These are phyloP conservation scores for Pseudanteris insignis DNA, from an alignment of 2,888 invertebrate species.

Conservation along the genomic window DNA sequence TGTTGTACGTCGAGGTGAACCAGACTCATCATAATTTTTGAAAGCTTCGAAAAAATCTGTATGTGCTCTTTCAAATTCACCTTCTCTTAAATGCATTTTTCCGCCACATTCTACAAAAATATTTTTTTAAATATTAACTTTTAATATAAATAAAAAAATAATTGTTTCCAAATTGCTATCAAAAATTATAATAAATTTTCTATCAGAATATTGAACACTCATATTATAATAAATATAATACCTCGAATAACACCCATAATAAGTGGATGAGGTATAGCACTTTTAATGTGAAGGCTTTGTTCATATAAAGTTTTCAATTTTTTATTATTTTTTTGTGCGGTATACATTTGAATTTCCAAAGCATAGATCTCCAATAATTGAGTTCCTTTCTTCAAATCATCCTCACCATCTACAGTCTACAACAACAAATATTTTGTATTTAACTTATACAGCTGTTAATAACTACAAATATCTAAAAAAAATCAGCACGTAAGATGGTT, in stretches of 20 bases:
- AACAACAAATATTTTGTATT: too few relatives aligned
- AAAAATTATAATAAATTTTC: too few relatives aligned
- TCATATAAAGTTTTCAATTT: conserved; percentile 96
- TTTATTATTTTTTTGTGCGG: conserved; percentile 99
- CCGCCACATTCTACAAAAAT: conserved; percentile 88
- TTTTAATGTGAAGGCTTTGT: conserved; percentile 97
- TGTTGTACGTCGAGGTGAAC: conserved; percentile 94
- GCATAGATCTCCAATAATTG: conserved; percentile 98
- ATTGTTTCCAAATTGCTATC: too few relatives aligned
- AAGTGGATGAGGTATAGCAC: conserved; percentile 99
- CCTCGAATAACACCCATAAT: conserved; percentile 99
- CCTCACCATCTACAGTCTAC: conserved; percentile 97
- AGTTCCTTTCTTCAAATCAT: conserved; percentile 97
- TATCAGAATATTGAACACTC: too few relatives aligned
- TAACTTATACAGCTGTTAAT: too few relatives aligned
- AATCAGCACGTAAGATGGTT: too few relatives aligned
- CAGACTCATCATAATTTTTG: conserved; percentile 99
- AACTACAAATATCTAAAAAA: too few relatives aligned
- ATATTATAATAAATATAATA: conserved; percentile 59
- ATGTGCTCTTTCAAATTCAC: conserved; percentile 98
- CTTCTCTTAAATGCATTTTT: conserved; percentile 98
- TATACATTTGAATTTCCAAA: conserved; percentile 99
- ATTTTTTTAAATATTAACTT: too few relatives aligned
- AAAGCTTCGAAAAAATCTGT: conserved; percentile 99
- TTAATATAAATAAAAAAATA: too few relatives aligned